Conservation (phyloP, 2,888 invertebrate species). For the Empis livida region DNA sequence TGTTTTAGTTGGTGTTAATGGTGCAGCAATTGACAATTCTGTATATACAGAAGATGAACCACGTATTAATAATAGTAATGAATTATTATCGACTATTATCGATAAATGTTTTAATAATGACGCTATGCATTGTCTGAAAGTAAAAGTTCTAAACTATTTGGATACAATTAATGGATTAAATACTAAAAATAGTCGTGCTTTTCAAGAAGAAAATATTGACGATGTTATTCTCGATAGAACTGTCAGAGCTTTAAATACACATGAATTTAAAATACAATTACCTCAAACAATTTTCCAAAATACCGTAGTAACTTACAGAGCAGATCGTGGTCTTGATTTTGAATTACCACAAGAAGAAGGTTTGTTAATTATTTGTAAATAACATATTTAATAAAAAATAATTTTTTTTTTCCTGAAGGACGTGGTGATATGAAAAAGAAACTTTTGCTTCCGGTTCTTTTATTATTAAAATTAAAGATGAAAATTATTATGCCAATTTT, state of each 20-base stretch:
- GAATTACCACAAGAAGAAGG: slow-evolving; percentile 41
- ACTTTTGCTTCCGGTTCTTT: slow-evolving; percentile 61
- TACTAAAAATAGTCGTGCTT: slow-evolving; percentile 46
- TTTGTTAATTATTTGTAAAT: slow-evolving; percentile 14
- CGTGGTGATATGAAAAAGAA: slow-evolving; percentile 76
- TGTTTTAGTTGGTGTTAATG: slow-evolving; percentile 40
- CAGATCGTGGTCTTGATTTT: slow-evolving; percentile 51
- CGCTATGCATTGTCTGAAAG: slow-evolving; percentile 61
- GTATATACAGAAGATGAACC: slow-evolving; percentile 36
- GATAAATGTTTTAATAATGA: slow-evolving; percentile 57
- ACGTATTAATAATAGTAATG: slow-evolving; percentile 49
- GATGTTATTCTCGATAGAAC: slow-evolving; percentile 61
- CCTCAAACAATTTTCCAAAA: slow-evolving; percentile 58
- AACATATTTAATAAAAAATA: neutral
- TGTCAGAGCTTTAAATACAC: slow-evolving; percentile 55
- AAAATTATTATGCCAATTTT: slow-evolving; percentile 75
- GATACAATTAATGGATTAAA: slow-evolving; percentile 53
- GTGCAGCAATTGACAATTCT: slow-evolving; percentile 41
- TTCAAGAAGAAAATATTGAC: slow-evolving; percentile 51
- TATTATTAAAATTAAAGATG: slow-evolving; percentile 70
- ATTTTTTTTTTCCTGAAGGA: slow-evolving; percentile 36
- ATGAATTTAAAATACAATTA: slow-evolving; percentile 58
- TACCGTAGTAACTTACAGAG: slow-evolving; percentile 52
- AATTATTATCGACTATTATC: slow-evolving; percentile 55
- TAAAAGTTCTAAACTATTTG: slow-evolving; percentile 62